Conservation (phyloP, 1,140 invertebrate genomes). For the Orchestia grillus region DNA sequence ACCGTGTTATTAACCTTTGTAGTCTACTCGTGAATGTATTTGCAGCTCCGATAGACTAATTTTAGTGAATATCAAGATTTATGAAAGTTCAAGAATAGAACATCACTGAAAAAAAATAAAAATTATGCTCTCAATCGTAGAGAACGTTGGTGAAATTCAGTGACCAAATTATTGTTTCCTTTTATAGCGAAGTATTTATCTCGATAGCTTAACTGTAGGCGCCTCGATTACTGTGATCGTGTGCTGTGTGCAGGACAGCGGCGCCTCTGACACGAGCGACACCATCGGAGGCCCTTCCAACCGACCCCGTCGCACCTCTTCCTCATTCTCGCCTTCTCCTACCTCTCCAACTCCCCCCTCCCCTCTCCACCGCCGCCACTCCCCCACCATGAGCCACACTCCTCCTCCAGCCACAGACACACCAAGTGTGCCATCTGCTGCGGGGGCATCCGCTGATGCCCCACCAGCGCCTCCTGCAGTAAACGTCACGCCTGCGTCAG, state of each 20-base stretch:
- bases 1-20: too few species aligned
- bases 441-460: not conserved
- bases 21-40: too few species aligned
- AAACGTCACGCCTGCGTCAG: not conserved
- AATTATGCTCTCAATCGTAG: too few species aligned
- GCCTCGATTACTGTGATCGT: not conserved
- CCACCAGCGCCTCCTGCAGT: not conserved
- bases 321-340: not conserved
- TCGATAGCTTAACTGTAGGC: not conserved
- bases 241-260: not conserved
- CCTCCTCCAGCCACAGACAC: constrained; percentile 63
- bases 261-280: constrained; percentile 36
- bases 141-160: too few species aligned
- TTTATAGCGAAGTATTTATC: not conserved
- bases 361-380: not conserved
- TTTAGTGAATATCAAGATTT: too few species aligned
- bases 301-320: not conserved
- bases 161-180: not conserved
- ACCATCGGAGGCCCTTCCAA: constrained; percentile 1
- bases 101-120: too few species aligned
- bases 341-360: not conserved
- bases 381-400: constrained; percentile 71
- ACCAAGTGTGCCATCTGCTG: not conserved
- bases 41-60: too few species aligned
- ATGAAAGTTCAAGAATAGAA: too few species aligned